These are phyloP conservation scores for Fopius arisanus DNA, from an alignment of 1,140 invertebrate genomes.

Conservation along the genomic window DNA sequence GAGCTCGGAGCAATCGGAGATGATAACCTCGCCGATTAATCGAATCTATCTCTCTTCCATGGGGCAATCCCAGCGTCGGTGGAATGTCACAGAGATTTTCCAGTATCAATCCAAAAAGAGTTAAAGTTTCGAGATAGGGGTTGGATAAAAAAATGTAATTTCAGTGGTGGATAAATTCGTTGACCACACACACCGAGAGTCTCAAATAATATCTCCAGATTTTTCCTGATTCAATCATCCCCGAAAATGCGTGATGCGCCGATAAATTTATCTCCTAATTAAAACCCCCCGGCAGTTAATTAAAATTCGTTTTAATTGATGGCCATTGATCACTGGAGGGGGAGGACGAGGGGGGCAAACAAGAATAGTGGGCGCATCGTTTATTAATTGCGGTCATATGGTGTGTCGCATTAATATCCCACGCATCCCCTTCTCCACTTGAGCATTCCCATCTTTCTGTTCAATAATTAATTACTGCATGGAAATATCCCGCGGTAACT, in stretches of 20 bases:
- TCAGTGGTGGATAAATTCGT: background rate
- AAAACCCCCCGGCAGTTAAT: background rate
- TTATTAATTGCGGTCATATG: slow-evolving; percentile 15
- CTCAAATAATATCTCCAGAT: background rate
- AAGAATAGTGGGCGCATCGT: background rate
- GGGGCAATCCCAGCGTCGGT: background rate
- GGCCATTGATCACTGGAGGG: slow-evolving; percentile 1
- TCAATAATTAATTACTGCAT: background rate
- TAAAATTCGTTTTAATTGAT: background rate
- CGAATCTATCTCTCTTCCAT: background rate
- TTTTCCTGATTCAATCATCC: background rate
- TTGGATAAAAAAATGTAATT: background rate
- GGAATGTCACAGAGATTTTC: background rate
- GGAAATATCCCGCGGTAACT: background rate
- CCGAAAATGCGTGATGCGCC: too few species aligned
- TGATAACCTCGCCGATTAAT: slow-evolving; percentile 8
- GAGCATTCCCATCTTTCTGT: slow-evolving; percentile 2
- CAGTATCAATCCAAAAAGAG: background rate
- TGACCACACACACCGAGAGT: too few species aligned
- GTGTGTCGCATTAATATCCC: background rate
- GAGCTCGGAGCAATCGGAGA: background rate
- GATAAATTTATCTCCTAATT: background rate
- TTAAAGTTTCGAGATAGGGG: background rate
- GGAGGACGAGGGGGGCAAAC: background rate
- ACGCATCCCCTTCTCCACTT: background rate